Conservation (phyloP, 2,113 vertebrate species). For the Lota lota region DNA sequence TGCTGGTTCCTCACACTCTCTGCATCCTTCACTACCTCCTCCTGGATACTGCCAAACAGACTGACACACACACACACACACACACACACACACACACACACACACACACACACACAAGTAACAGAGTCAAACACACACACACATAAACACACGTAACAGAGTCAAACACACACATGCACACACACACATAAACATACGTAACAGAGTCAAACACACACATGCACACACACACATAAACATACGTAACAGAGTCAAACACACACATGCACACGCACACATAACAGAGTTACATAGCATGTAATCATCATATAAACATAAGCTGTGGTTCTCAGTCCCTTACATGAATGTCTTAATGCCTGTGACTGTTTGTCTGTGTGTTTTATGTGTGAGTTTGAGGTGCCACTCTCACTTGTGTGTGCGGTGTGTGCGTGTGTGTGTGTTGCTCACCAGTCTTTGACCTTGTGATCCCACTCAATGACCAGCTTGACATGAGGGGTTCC, state of each 20-base stretch:
- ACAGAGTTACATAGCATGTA: too few relatives aligned
- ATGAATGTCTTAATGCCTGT: background rate
- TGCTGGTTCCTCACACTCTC: slow-evolving; percentile 86
- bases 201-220: slow-evolving; percentile 71
- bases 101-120: slow-evolving; percentile 15
- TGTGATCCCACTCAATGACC: slow-evolving; percentile 85
- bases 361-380: background rate
- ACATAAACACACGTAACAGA: slow-evolving; percentile 42
- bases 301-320: too few relatives aligned
- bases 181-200: slow-evolving; percentile 38
- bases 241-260: slow-evolving; percentile 33
- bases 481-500: slow-evolving; percentile 88
- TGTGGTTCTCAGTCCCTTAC: too few relatives aligned
- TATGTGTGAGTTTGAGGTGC: background rate
- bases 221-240: background rate
- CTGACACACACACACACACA: slow-evolving; percentile 51
- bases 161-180: slow-evolving; percentile 29
- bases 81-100: background rate
- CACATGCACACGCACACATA: slow-evolving; percentile 8
- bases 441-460: slow-evolving; percentile 86
- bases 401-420: slow-evolving; percentile 1
- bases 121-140: slow-evolving; percentile 3
- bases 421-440: slow-evolving; percentile 9
- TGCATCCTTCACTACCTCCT: slow-evolving; percentile 85
- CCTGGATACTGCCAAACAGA: slow-evolving; percentile 86